A percentile compares a stretch with the other conserved stretches of the same genome.
phyloP scores from a whole-genome alignment of 2,113 vertebrate species.

The Otus sunia region DNA sequence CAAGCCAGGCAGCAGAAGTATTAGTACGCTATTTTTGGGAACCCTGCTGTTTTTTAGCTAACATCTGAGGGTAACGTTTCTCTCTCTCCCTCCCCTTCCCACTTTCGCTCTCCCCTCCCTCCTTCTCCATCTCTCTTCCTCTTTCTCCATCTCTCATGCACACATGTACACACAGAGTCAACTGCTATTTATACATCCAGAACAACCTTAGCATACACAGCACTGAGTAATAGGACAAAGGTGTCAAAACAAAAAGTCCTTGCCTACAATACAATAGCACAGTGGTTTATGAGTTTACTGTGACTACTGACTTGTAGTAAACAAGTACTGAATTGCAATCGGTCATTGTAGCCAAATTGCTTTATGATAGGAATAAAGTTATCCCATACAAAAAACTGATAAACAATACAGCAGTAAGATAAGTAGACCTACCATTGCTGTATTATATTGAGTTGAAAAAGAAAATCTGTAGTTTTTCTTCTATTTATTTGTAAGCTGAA shows the following conservation, averaged over 20 bases:
- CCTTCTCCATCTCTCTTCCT: not conserved
- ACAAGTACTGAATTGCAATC: not conserved
- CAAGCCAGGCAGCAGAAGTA: not conserved
- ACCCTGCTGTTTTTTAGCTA: not conserved
- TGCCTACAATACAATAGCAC: not conserved
- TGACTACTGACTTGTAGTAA: not conserved
- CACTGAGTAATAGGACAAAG: not conserved
- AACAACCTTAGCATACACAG: not conserved
- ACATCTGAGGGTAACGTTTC: accelerated
- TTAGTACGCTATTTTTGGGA: not conserved
- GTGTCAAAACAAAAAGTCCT: not conserved
- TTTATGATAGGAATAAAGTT: not conserved
- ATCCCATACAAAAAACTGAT: not conserved
- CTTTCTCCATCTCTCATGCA: not conserved
- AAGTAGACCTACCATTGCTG: not conserved
- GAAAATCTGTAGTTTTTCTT: not conserved
- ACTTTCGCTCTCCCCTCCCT: not conserved
- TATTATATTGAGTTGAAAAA: not conserved
- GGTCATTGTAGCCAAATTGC: not conserved
- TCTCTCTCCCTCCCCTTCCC: not conserved
- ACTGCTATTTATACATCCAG: not conserved
- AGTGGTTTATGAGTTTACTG: too few relatives aligned
- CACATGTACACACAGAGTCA: not conserved
- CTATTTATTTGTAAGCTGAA: not conserved
- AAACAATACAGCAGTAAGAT: not conserved